These are phyloP conservation scores for Pseudochirops corinnae DNA, from an alignment of 2,797 vertebrate species.

Conservation along the genomic window DNA sequence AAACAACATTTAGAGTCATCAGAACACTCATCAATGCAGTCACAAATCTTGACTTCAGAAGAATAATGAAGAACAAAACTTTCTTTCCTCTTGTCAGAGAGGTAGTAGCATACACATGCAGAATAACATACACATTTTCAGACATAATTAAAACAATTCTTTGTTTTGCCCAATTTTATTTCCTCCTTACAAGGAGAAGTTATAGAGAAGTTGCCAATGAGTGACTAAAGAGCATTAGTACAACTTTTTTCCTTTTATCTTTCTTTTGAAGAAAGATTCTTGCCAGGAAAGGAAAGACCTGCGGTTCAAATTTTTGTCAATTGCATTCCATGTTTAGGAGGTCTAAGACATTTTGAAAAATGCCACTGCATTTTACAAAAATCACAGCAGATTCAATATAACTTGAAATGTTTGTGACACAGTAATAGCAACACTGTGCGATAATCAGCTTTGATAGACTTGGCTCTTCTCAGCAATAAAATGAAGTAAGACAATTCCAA, in stretches of 20 bases:
- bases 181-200: background rate
- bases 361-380: background rate
- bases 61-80: background rate
- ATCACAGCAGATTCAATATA: background rate
- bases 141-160: background rate
- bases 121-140: background rate
- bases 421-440: too few species aligned
- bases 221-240: background rate
- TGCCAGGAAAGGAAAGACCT: background rate
- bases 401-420: background rate
- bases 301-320: background rate
- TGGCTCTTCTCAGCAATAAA: too few species aligned
- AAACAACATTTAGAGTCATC: background rate
- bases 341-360: slow-evolving; percentile 11
- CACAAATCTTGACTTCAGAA: background rate
- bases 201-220: background rate
- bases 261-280: background rate
- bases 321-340: background rate
- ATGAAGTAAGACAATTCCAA: too few species aligned
- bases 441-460: too few species aligned
- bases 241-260: background rate
- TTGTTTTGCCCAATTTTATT: background rate
- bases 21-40: background rate
- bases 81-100: background rate
- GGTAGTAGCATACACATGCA: background rate